Conservation (phyloP, 2,113 vertebrate species). For the Amphilophus citrinellus region DNA sequence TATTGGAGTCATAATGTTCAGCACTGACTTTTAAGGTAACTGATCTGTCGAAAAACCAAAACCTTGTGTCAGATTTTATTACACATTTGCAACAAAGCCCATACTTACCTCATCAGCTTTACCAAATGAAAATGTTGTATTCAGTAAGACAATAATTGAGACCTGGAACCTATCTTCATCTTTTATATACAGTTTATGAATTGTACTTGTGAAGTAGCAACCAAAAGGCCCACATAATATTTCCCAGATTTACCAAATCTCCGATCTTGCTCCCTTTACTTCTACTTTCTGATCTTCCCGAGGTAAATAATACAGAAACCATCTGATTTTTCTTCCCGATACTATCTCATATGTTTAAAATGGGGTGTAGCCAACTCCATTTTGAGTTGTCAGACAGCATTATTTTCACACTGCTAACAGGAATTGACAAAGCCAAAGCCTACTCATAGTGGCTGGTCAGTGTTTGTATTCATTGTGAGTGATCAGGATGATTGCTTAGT, state of each 20-base stretch:
- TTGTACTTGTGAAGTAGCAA: background rate
- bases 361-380: background rate
- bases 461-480: conserved; percentile 46
- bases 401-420: background rate
- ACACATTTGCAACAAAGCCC: background rate
- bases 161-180: background rate
- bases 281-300: background rate
- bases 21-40: background rate
- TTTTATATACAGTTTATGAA: background rate
- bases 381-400: background rate
- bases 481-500: conserved; percentile 34
- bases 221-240: background rate
- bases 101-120: background rate
- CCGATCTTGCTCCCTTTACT: background rate
- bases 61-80: background rate
- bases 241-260: background rate
- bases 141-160: background rate
- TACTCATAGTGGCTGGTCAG: background rate
- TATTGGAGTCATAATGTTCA: too few species aligned
- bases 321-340: background rate
- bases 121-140: too few species aligned
- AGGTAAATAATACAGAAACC: background rate
- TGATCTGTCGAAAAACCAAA: background rate
- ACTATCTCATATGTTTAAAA: conserved; percentile 2
- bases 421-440: conserved; percentile 1